Base-by-base conservation (phyloP, 2,888 invertebrate genomes). In the Megaustenia siamemsis region DNA sequence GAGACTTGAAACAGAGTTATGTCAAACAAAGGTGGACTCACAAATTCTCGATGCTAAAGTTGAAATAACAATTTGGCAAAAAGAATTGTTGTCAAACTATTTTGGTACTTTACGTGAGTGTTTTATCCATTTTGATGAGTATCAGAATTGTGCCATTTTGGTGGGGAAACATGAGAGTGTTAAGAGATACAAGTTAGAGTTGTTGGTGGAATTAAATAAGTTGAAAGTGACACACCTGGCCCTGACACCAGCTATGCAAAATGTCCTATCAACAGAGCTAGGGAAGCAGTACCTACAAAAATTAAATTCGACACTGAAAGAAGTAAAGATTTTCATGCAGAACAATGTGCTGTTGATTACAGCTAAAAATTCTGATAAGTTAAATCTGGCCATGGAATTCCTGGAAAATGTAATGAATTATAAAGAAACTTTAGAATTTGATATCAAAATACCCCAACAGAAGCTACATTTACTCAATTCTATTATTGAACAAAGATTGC, bases 161-260 rank as follows among this genome's bases (percentile, higher is more conserved):
- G 49, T 35, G 45, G 68, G 80, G 10, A 21, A 40, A 15, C 18
- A 43, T 10, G 24, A 69, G 4, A 15, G 8, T 45, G 69, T 80
- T 21, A 68, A 53, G n/a, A 18, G 53, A 35, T 15, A 80, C 24
- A 49, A 69, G 0, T 53, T 43, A 2, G n/a, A 49, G 18, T 32
- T 80, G 8, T 38, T 80, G 49, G 69, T 32, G n/a, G 60, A 80
- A n/a, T 10, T 80, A 21, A 68, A 24, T 6, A 68, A 80, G 32
- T 18, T 80, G 6, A 49, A 69, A 24, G 69, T 35, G 24, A 18
- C 49, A 35, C 28, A 0, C 1, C 8, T 80, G n/a, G 24, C 28
- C 4, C 18, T 80, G 21, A 49, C 45, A n/a, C 68, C 49, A 45
- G 0, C 21, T 24, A 49, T 69, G 49, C 24, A 32, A 38, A 12